These are phyloP conservation scores for Avahi laniger DNA, from an alignment of 2,797 vertebrate genomes.

Conservation along the genomic window DNA sequence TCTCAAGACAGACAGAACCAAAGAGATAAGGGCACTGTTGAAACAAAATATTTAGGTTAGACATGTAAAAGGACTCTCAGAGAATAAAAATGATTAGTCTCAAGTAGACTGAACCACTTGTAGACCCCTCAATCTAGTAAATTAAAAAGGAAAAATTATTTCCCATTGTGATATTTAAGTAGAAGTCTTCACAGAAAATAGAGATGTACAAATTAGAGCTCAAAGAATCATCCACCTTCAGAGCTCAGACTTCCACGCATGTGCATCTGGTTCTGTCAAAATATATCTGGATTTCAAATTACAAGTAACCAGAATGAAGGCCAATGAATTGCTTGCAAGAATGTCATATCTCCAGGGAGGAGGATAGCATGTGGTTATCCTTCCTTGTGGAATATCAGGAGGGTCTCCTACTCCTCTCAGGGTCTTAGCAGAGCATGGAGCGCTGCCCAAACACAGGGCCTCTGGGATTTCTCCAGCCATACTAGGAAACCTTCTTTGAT, in stretches of 20 bases:
- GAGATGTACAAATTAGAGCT: neutral
- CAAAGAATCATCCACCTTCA: neutral
- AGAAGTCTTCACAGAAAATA: neutral
- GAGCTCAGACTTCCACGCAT: neutral
- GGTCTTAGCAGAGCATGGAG: neutral
- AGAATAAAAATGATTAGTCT: neutral
- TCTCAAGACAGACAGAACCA: neutral
- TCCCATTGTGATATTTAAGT: neutral
- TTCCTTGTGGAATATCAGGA: neutral
- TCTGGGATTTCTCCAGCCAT: neutral
- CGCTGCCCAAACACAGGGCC: neutral
- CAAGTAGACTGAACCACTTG: neutral
- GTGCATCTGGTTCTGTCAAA: neutral
- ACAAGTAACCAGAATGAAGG: neutral
- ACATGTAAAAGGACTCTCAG: neutral
- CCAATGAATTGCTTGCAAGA: neutral
- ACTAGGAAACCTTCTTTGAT: neutral
- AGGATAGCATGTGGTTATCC: neutral
- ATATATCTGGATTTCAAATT: neutral
- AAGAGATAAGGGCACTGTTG: neutral
- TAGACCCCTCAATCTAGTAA: neutral
- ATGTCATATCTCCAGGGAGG: neutral
- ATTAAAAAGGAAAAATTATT: neutral
- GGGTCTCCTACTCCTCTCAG: neutral
- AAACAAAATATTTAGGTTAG: neutral